Conservation (phyloP, 1,140 invertebrate species). For the Zaprionus gabonicus region DNA sequence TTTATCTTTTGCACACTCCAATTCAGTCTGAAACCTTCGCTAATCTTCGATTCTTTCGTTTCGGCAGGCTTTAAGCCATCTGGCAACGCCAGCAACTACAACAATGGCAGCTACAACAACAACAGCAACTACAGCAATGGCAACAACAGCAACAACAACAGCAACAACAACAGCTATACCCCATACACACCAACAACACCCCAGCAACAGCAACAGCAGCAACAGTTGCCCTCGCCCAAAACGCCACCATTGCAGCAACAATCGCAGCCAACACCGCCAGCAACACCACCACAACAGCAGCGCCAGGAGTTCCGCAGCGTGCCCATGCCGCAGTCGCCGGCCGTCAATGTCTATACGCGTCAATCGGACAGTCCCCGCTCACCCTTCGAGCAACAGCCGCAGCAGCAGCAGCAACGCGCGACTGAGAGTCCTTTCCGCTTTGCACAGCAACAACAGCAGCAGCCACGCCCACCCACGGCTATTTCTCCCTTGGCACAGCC, state of each 20-base stretch:
- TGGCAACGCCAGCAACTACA: constrained; percentile 56
- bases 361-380: constrained; percentile 73
- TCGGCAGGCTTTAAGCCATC: constrained; percentile 52
- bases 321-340: constrained; percentile 70
- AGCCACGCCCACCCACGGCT: constrained; percentile 32
- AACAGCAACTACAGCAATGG: constrained; percentile 45
- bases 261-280: constrained; percentile 46
- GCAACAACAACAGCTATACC: constrained; percentile 48
- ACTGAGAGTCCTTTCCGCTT: constrained; percentile 74
- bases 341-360: constrained; percentile 73
- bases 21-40: not conserved
- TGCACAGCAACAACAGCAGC: constrained; percentile 58
- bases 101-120: constrained; percentile 48
- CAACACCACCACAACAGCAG: constrained; percentile 50
- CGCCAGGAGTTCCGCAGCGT: constrained; percentile 76
- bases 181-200: constrained; percentile 24
- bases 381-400: constrained; percentile 54
- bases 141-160: constrained; percentile 32
- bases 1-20: not conserved
- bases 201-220: constrained; percentile 42
- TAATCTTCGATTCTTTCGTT: constrained; percentile 2
- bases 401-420: constrained; percentile 42
- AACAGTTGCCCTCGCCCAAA: constrained; percentile 48
- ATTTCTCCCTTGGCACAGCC: constrained; percentile 56
- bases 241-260: constrained; percentile 49